A percentile compares a stretch with the other conserved stretches of the same genome.
Conservation (phyloP, 2,888 invertebrate genomes). For the Troilus luridus region DNA sequence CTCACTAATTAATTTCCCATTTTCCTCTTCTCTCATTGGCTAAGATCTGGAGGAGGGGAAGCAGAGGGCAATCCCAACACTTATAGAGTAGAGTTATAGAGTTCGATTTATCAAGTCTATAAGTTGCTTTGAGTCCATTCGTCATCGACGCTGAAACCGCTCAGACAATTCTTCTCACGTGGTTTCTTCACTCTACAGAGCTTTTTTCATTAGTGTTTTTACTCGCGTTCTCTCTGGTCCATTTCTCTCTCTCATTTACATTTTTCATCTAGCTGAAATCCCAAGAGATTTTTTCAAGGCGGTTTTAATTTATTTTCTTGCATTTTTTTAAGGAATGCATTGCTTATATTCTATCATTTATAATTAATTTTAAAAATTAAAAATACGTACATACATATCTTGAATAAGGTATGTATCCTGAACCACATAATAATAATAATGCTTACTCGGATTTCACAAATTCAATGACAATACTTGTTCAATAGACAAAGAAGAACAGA, state of each 20-base stretch:
- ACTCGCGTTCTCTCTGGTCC: background rate
- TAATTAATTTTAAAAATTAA: background rate
- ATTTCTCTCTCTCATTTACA: slow-evolving; percentile 13
- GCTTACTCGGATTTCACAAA: no score
- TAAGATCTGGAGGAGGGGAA: background rate
- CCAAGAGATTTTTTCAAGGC: background rate
- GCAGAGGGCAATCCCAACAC: background rate
- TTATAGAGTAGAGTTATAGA: background rate
- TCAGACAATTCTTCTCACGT: background rate
- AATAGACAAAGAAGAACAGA: no score
- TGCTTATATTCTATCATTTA: background rate
- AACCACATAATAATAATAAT: no score
- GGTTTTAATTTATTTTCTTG: background rate
- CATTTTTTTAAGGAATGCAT: background rate
- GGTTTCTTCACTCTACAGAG: background rate
- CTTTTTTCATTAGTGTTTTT: slow-evolving; percentile 35
- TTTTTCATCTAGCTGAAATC: slow-evolving; percentile 5
- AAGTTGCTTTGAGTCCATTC: background rate
- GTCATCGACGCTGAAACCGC: background rate
- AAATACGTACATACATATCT: no score
- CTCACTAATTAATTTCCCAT: background rate
- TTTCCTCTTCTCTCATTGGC: background rate
- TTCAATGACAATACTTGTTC: no score
- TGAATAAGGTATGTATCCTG: no score
- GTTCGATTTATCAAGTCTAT: background rate